Conservation (phyloP, 2,888 invertebrate genomes). For the Drosophila mulleri region DNA sequence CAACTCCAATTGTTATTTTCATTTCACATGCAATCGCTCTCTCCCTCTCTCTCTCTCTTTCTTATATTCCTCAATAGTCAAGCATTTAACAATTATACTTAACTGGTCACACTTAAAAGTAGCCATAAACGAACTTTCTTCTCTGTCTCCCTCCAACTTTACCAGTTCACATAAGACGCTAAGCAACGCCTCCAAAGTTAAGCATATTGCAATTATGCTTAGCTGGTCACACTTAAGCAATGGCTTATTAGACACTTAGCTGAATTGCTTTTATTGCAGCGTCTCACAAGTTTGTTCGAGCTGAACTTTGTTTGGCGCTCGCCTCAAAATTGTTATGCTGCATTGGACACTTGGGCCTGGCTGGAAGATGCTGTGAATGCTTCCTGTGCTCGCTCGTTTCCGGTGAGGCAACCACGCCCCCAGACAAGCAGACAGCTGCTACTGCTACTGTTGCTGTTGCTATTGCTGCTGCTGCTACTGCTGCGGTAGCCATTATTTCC, state of each 20-base stretch:
- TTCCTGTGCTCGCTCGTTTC: conserved; percentile 61
- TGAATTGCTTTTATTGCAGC: conserved; percentile 27
- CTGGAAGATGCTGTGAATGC: conserved; percentile 59
- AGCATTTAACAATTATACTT: conserved; percentile 18
- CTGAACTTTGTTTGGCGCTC: conserved; percentile 24
- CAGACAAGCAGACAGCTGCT: not conserved
- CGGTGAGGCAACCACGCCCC: conserved; percentile 34
- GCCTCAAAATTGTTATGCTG: conserved; percentile 39
- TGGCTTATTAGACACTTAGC: conserved; percentile 13
- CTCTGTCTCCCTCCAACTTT: too few species aligned
- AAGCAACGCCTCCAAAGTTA: conserved; percentile 8
- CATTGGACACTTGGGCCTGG: conserved; percentile 13
- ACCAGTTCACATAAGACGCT: too few species aligned
- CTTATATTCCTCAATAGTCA: not conserved
- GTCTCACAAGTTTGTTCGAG: conserved; percentile 25
- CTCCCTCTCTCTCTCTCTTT: too few species aligned
- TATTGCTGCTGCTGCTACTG: conserved; percentile 20
- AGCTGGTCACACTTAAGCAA: conserved; percentile 20
- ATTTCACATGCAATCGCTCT: not conserved
- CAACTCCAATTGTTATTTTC: not conserved
- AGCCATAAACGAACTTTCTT: not conserved
- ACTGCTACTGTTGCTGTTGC: conserved; percentile 2
- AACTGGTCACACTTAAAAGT: conserved; percentile 19
- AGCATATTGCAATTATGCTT: conserved; percentile 22
- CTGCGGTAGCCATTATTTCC: conserved; percentile 81